phyloP scores from a whole-genome alignment of 2,888 invertebrate species.

The Lysandra bellargus region DNA sequence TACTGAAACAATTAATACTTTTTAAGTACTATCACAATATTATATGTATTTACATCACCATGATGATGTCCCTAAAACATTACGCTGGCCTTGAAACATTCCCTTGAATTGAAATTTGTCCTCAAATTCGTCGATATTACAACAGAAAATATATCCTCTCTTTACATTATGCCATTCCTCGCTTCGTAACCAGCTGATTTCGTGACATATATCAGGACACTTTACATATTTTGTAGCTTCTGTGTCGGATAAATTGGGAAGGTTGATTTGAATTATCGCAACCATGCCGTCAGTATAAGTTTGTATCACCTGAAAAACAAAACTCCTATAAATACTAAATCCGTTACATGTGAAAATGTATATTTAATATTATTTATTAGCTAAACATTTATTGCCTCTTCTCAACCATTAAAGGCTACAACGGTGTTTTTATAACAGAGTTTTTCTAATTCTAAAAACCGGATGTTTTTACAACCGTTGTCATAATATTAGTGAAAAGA shows the following conservation, averaged over 20 bases:
- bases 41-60: neutral
- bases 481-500: too few species aligned
- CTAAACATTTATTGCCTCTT: too few species aligned
- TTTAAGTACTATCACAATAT: too few species aligned
- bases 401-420: too few species aligned
- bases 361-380: too few species aligned
- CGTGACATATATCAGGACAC: constrained; percentile 54
- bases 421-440: too few species aligned
- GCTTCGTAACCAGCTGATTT: constrained; percentile 51
- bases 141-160: constrained; percentile 57
- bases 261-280: constrained; percentile 59
- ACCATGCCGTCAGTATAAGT: constrained; percentile 48
- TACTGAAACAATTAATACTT: too few species aligned
- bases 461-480: too few species aligned
- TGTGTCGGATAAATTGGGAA: constrained; percentile 48
- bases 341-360: too few species aligned
- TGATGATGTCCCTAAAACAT: neutral
- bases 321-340: neutral
- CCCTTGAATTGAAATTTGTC: constrained; percentile 23
- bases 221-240: constrained; percentile 44
- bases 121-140: constrained; percentile 51
- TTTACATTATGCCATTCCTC: constrained; percentile 48
- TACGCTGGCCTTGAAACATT: neutral
- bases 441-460: too few species aligned
- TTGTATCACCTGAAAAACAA: constrained; percentile 54